These are phyloP conservation scores for Lobophora halterata DNA, from an alignment of 2,888 invertebrate species.

Conservation along the genomic window DNA sequence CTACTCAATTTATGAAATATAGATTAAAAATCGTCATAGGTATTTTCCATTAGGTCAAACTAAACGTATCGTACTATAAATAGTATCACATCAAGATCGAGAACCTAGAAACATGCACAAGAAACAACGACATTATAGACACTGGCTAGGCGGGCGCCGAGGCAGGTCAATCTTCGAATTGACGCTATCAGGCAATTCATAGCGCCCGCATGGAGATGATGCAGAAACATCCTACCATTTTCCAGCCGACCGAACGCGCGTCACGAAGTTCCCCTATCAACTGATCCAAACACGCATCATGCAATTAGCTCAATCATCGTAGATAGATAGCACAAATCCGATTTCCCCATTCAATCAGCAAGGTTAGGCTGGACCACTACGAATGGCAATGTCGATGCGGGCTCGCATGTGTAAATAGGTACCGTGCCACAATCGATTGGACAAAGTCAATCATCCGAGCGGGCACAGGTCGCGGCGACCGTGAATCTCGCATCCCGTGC, in stretches of 20 bases:
- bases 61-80: too few relatives aligned
- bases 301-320: constrained; percentile 18
- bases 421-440: constrained; percentile 69
- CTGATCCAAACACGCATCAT: constrained; percentile 17
- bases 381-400: constrained; percentile 50
- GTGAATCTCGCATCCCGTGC: constrained; percentile 67
- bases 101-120: constrained; percentile 6
- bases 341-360: constrained; percentile 49
- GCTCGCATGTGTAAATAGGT: constrained; percentile 59
- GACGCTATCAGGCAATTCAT: constrained; percentile 47
- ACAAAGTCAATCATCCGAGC: constrained; percentile 72
- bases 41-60: too few relatives aligned
- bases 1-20: too few relatives aligned
- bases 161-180: constrained; percentile 58
- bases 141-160: constrained; percentile 28
- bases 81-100: too few relatives aligned
- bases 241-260: constrained; percentile 18
- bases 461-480: constrained; percentile 70
- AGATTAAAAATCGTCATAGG: too few relatives aligned
- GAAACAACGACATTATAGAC: constrained; percentile 44
- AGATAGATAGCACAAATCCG: constrained; percentile 32
- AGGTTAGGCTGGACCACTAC: constrained; percentile 47
- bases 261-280: constrained; percentile 17
- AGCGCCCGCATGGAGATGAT: constrained; percentile 39
- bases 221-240: constrained; percentile 27